Base-by-base conservation (phyloP, 2,888 invertebrate species). In the Elmis aenea region DNA sequence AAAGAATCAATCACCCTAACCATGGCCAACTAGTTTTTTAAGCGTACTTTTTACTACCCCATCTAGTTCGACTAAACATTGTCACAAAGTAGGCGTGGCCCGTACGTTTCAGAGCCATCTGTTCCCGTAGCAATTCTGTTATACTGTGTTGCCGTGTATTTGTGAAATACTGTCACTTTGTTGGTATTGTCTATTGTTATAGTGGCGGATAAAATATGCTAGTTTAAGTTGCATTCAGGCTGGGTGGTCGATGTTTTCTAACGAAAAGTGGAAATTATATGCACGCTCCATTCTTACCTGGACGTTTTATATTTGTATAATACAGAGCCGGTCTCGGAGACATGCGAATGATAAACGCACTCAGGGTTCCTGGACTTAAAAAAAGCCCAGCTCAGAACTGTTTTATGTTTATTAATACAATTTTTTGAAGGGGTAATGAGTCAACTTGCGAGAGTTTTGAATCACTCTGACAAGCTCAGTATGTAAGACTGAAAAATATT, bases 101-200 rank as follows among this genome's bases (percentile, higher is more conserved):
- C 33, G 37, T 36, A 48, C 45, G 45, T 45, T 45, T 48, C 42
- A 45, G 23, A 38, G 42, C 45, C 48, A 48, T 45, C 48, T 48
- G 48, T 45, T 41, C 41, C 21, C 29, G 34, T 35, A 39, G 9
- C 16, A 29, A 12, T 33, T 14, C 26, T 37, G 41, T 37, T 41
- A 22, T 40, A 12, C 13, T 18, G 9, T 20, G 36, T 33, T 29
- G 36, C 32, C 36, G 33, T 41, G 29, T 32, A 37, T 37, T 41
- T 41, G 33, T 37, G 37, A 26, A 41, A 37, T 41, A 36, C 36
- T 36, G 33, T 36, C 33, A 21, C 41, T 41, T 41, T 41, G 41
- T 41, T 41, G 41, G 36, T 30, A 37, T 26, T 29, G 28, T 14
- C 41, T 30, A 37, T 41, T 41, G 41, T 41, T 33, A 12, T 13